phyloP scores from a whole-genome alignment of 2,888 invertebrate species.

The Leucophora obtusa region DNA sequence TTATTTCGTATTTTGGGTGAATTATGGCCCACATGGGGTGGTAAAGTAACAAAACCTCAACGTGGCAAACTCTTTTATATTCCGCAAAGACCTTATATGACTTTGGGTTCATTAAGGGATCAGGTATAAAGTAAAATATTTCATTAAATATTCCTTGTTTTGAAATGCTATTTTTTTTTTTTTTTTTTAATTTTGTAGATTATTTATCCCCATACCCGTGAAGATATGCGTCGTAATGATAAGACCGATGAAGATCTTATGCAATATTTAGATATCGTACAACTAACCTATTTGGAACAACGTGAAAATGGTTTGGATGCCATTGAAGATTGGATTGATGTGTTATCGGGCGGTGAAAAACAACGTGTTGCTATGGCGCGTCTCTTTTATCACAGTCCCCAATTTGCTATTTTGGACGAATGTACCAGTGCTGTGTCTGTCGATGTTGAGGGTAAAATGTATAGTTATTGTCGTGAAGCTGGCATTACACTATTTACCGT shows the following conservation, averaged over 20 bases:
- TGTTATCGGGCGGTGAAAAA: constrained; percentile 98
- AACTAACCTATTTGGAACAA: constrained; percentile 89
- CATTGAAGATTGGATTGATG: constrained; percentile 99
- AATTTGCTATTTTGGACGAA: constrained; percentile 99
- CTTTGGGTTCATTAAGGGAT: constrained; percentile 94
- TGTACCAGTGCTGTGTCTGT: constrained; percentile 99
- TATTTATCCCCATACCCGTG: constrained; percentile 95
- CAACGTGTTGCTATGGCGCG: constrained; percentile 99
- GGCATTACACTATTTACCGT: constrained; percentile 96
- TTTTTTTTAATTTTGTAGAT: constrained; percentile 77
- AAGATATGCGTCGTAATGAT: constrained; percentile 89
- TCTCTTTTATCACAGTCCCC: constrained; percentile 97
- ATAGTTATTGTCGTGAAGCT: constrained; percentile 92
- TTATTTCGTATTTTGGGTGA: constrained; percentile 97
- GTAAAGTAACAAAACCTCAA: constrained; percentile 95
- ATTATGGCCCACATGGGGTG: constrained; percentile 98
- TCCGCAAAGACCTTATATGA: constrained; percentile 99
- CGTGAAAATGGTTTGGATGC: constrained; percentile 94
- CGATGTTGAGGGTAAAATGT: constrained; percentile 98
- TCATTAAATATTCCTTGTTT: not conserved
- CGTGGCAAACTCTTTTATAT: constrained; percentile 95
- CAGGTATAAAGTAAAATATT: constrained; percentile 82
- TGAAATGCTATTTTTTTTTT: not conserved
- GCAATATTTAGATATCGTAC: constrained; percentile 88
- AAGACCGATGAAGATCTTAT: constrained; percentile 88